phyloP scores from a whole-genome alignment of 2,797 vertebrate genomes.

The Trichosurus vulpecula region DNA sequence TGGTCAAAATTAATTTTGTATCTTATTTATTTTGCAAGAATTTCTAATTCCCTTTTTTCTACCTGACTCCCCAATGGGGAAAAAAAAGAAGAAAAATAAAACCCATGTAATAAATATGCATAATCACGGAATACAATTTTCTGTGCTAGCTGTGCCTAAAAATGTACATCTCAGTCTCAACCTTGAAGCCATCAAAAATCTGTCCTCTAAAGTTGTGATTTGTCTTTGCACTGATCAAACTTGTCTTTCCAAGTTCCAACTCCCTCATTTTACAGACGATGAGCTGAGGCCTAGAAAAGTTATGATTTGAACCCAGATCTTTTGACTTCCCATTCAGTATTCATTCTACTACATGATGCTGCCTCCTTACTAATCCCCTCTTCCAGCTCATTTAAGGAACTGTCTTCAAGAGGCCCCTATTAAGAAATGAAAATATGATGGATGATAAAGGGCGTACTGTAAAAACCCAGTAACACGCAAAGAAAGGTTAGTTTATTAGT shows the following conservation, averaged over 20 bases:
- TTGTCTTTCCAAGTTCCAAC: not conserved
- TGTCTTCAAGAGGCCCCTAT: not conserved
- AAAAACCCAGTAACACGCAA: not conserved
- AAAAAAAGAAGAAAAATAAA: not conserved
- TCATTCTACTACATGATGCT: not conserved
- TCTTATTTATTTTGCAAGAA: not conserved
- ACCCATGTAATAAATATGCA: not conserved
- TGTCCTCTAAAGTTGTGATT: not conserved
- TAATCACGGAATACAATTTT: not conserved
- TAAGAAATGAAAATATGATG: constrained; percentile 31
- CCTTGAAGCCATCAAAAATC: not conserved
- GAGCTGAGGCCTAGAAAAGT: not conserved
- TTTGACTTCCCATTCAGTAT: not conserved
- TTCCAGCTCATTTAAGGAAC: not conserved
- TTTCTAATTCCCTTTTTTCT: not conserved
- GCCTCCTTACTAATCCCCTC: not conserved
- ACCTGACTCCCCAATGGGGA: not conserved
- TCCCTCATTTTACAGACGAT: not conserved
- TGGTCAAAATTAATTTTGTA: not conserved
- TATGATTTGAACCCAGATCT: not conserved
- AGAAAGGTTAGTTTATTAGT: not conserved
- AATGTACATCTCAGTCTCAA: not conserved
- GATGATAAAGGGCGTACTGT: not conserved
- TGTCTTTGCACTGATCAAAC: not conserved
- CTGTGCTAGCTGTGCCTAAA: not conserved